These are phyloP conservation scores for Halichoeres trimaculatus DNA, from an alignment of 2,113 vertebrate species.

Conservation along the genomic window DNA sequence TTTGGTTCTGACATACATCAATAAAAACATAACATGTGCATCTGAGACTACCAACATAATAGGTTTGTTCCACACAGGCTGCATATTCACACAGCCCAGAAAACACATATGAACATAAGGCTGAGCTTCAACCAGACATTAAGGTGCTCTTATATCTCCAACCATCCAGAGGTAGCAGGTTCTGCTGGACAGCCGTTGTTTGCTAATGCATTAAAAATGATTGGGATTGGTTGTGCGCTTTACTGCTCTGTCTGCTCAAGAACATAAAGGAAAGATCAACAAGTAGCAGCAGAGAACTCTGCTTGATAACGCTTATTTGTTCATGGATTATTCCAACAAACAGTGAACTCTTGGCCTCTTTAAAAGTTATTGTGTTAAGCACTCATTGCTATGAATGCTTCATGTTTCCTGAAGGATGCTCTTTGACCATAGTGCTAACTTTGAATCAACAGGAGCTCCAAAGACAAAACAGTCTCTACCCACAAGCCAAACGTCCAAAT, in stretches of 20 bases:
- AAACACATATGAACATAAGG: not conserved
- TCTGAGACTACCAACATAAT: not conserved
- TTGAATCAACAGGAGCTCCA: not conserved
- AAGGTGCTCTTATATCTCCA: slow-evolving; percentile 54
- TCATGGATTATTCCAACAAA: slow-evolving; percentile 4
- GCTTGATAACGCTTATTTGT: slow-evolving; percentile 4
- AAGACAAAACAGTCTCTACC: not conserved
- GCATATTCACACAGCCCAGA: not conserved
- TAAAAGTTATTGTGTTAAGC: slow-evolving; percentile 16
- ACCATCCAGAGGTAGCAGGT: slow-evolving; percentile 36
- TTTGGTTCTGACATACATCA: too few relatives aligned
- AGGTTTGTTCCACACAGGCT: not conserved
- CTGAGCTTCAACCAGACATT: slow-evolving; percentile 66
- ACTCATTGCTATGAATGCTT: slow-evolving; percentile 6
- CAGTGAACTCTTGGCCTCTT: not conserved
- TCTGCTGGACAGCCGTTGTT: slow-evolving; percentile 57
- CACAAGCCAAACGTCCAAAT: not conserved
- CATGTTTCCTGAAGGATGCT: too few relatives aligned
- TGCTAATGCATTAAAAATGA: slow-evolving; percentile 69
- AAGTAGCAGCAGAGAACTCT: slow-evolving; percentile 12
- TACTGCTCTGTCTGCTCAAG: slow-evolving; percentile 25
- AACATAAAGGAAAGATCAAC: slow-evolving; percentile 30
- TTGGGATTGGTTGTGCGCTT: slow-evolving; percentile 33
- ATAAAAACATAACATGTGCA: too few relatives aligned
- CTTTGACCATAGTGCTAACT: too few relatives aligned